A percentile compares a stretch with the other conserved stretches of the same genome.
Conservation (phyloP, 2,797 vertebrate species). For the Coluber constrictor region DNA sequence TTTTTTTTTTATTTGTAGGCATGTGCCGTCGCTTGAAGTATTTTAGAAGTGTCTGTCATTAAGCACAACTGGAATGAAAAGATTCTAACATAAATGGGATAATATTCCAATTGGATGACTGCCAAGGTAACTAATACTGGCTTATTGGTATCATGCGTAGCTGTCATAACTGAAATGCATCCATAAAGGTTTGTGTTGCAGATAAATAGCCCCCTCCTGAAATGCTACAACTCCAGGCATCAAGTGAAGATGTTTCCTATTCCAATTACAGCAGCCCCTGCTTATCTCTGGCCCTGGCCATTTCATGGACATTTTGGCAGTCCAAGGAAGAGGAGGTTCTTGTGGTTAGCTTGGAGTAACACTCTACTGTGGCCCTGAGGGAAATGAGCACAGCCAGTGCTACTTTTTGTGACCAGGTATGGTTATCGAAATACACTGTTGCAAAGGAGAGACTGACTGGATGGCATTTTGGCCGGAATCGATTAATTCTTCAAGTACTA, state of each 20-base stretch:
- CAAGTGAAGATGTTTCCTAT: background rate
- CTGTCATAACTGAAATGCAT: background rate
- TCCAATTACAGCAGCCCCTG: background rate
- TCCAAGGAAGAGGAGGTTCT: background rate
- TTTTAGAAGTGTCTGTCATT: background rate
- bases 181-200: background rate
- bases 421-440: no score
- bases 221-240: background rate
- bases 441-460: background rate
- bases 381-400: background rate
- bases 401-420: no score
- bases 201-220: background rate
- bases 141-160: background rate
- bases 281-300: background rate
- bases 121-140: background rate
- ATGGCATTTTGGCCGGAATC: background rate
- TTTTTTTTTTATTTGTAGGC: slow-evolving; percentile 20
- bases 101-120: background rate
- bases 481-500: background rate
- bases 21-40: background rate
- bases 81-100: background rate
- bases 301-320: background rate
- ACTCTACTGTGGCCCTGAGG: background rate
- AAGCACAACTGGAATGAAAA: background rate
- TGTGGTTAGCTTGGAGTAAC: background rate